Conservation (phyloP, 2,888 invertebrate species). For the Ametastegia equiseti region DNA sequence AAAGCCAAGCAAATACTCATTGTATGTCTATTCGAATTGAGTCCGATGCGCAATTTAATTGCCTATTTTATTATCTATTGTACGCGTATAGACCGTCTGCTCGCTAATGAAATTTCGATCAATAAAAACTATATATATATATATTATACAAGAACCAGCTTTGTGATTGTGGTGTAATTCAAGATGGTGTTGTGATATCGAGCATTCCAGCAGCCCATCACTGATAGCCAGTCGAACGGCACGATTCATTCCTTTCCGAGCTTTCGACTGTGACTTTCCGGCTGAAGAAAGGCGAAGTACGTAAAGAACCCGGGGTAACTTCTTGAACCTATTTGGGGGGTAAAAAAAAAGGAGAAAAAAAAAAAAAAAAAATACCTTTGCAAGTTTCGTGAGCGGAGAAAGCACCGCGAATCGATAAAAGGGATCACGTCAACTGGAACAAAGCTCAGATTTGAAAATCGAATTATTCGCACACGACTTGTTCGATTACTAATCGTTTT, state of each 20-base stretch:
- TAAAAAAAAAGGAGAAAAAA: too few relatives aligned
- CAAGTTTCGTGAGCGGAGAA: not conserved
- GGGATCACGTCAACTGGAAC: not conserved
- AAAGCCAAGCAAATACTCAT: not conserved
- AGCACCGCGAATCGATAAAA: not conserved
- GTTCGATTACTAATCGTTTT: not conserved
- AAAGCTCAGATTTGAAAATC: not conserved
- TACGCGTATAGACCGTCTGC: too few relatives aligned
- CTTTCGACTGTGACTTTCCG: not conserved
- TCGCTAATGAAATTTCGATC: not conserved
- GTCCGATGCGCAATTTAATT: not conserved
- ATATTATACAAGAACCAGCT: not conserved
- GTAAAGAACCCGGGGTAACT: not conserved
- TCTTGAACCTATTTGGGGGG: not conserved
- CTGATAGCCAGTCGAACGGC: not conserved
- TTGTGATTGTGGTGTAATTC: constrained; percentile 8
- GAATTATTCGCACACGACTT: not conserved
- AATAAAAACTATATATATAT: constrained; percentile 4
- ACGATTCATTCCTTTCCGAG: not conserved
- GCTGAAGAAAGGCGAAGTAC: not conserved
- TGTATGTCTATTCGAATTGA: not conserved
- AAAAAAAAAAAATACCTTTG: not conserved
- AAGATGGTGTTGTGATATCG: constrained; percentile 19
- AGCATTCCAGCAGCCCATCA: constrained; percentile 1
- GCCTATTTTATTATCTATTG: not conserved